These are phyloP conservation scores for Isotomurus palustris DNA, from an alignment of 2,888 invertebrate genomes.

Conservation along the genomic window DNA sequence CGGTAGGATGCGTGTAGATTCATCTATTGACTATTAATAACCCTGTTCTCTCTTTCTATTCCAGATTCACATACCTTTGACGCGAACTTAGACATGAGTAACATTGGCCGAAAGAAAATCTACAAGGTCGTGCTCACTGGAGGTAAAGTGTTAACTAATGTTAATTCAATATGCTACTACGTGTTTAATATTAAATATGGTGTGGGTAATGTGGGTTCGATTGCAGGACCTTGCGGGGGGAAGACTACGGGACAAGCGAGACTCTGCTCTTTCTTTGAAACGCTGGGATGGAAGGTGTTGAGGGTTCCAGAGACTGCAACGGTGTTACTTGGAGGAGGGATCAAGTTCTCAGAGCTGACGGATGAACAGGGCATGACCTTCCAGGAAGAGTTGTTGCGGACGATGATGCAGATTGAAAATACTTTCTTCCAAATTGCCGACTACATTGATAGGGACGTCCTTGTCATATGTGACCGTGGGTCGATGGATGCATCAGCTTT, in stretches of 20 bases:
- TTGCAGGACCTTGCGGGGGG: slow-evolving; percentile 67
- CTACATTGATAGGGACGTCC: slow-evolving; percentile 57
- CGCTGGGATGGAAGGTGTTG: slow-evolving; percentile 97
- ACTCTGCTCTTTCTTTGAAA: slow-evolving; percentile 95
- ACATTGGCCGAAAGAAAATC: slow-evolving; percentile 53
- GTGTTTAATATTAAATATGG: not conserved
- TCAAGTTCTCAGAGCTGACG: slow-evolving; percentile 90
- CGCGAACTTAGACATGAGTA: slow-evolving; percentile 15
- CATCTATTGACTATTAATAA: too few relatives aligned
- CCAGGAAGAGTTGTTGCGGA: slow-evolving; percentile 70
- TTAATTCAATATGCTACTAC: not conserved
- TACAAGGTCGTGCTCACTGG: slow-evolving; percentile 84
- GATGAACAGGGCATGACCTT: slow-evolving; percentile 68
- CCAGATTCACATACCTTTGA: not conserved
- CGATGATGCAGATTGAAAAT: slow-evolving; percentile 95
- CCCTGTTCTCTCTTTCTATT: too few relatives aligned
- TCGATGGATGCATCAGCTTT: slow-evolving; percentile 98
- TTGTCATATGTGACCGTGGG: slow-evolving; percentile 97
- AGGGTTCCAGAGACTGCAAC: slow-evolving; percentile 99
- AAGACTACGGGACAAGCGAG: slow-evolving; percentile 96
- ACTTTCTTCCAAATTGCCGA: slow-evolving; percentile 80
- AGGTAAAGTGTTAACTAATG: slow-evolving; percentile 59
- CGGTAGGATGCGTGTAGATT: too few relatives aligned
- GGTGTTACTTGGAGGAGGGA: slow-evolving; percentile 92
- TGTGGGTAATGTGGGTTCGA: too few relatives aligned